These are phyloP conservation scores for Aricia artaxerxes DNA, from an alignment of 2,888 invertebrate genomes.

Conservation along the genomic window DNA sequence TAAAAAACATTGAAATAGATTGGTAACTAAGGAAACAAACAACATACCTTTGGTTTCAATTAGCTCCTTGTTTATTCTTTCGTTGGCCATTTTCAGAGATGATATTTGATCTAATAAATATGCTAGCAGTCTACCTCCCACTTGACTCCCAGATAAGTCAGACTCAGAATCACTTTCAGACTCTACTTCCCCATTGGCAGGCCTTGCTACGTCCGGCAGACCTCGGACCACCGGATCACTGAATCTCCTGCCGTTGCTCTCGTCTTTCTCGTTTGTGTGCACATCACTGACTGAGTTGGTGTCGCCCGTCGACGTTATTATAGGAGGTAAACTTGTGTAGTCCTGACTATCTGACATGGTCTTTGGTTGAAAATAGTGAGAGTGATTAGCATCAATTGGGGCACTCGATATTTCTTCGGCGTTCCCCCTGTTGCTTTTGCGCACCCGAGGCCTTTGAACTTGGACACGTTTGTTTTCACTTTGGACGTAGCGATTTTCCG, in stretches of 20 bases:
- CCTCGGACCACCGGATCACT: constrained; percentile 85
- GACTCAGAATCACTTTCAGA: constrained; percentile 75
- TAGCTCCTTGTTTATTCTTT: constrained; percentile 87
- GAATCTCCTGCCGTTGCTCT: constrained; percentile 80
- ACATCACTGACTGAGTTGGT: constrained; percentile 73
- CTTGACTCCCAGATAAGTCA: constrained; percentile 73
- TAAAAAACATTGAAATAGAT: background rate
- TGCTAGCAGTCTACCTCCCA: constrained; percentile 80
- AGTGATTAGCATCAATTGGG: constrained; percentile 50
- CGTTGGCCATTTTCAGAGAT: constrained; percentile 85
- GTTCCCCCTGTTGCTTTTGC: constrained; percentile 58
- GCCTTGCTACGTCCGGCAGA: constrained; percentile 63
- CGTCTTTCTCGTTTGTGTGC: constrained; percentile 72
- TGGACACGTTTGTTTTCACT: constrained; percentile 63
- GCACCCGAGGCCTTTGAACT: constrained; percentile 60
- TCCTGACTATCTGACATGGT: constrained; percentile 72
- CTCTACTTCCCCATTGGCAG: constrained; percentile 73
- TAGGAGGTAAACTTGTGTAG: constrained; percentile 86
- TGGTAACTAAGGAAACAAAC: constrained; percentile 3
- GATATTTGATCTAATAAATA: constrained; percentile 87
- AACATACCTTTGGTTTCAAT: constrained; percentile 85
- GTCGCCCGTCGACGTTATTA: constrained; percentile 79
- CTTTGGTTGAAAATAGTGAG: constrained; percentile 67
- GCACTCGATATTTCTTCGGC: constrained; percentile 59
- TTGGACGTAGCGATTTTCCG: constrained; percentile 63